A percentile compares a stretch with the other conserved stretches of the same genome.
Evolutionary conservation across 2,113 vertebrate species (phyloP).

Genomic region (Lonchura striata): DNA sequence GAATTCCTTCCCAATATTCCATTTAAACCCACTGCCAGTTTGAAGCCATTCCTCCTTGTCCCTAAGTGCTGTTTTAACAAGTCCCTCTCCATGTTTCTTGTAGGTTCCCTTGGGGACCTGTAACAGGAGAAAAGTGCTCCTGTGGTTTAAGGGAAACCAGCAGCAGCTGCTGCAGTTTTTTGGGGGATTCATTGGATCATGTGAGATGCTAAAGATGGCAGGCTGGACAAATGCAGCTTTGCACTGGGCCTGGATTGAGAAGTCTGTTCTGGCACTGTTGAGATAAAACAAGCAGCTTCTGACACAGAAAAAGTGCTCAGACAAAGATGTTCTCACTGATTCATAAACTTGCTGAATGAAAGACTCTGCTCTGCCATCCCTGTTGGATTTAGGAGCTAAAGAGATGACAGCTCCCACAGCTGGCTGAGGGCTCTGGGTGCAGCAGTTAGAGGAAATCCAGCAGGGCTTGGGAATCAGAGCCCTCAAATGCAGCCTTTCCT

Average conservation of each 20-base stretch:
- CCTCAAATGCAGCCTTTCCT: background rate
- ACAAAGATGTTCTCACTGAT: background rate
- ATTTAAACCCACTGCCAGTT: background rate
- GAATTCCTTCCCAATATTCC: background rate
- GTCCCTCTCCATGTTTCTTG: accelerated
- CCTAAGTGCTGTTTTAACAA: background rate
- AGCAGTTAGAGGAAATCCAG: background rate
- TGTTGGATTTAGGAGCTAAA: background rate
- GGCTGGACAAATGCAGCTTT: background rate
- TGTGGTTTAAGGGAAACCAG: background rate
- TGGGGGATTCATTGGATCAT: background rate
- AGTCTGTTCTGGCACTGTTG: background rate
- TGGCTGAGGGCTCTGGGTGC: background rate
- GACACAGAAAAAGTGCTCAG: background rate
- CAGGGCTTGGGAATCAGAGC: background rate
- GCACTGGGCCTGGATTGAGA: background rate
- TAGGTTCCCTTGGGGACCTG: background rate
- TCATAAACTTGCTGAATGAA: background rate
- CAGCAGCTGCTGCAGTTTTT: background rate
- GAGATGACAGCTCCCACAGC: background rate
- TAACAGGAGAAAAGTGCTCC: background rate
- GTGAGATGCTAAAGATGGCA: background rate
- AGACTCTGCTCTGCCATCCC: background rate
- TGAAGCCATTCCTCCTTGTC: background rate
- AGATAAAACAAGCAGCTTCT: background rate